Conservation (phyloP, 2,113 vertebrate genomes). For the Phyllostomus discolor region DNA sequence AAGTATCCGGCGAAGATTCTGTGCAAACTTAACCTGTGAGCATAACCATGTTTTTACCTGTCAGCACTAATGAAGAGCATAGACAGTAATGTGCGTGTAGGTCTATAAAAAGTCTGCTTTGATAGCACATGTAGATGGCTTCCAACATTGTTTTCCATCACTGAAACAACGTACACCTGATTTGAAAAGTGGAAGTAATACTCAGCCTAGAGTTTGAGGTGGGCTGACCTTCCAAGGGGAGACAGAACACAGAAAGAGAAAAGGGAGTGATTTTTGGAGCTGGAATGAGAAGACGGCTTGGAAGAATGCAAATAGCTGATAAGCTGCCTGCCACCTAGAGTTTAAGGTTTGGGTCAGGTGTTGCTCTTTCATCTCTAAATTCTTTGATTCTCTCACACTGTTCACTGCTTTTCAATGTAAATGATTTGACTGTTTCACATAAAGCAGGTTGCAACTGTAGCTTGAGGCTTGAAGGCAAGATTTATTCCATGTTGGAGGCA, state of each 20-base stretch:
- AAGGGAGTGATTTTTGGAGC: not conserved
- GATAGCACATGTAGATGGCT: not conserved
- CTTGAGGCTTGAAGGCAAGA: conserved; percentile 16
- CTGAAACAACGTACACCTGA: not conserved
- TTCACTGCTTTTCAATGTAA: not conserved
- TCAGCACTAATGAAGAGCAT: not conserved
- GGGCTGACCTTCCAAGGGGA: not conserved
- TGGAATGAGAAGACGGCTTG: not conserved
- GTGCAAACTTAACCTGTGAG: not conserved
- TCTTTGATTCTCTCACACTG: conserved; percentile 18
- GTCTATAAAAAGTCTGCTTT: not conserved
- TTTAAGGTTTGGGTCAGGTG: not conserved
- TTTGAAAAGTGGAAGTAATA: not conserved
- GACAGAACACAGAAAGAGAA: not conserved
- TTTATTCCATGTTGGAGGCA: conserved; percentile 1
- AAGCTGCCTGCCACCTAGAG: not conserved
- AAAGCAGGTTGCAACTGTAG: not conserved
- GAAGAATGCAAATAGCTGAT: not conserved
- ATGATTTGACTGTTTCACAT: conserved; percentile 45
- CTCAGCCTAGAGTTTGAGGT: not conserved
- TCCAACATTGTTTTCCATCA: not conserved
- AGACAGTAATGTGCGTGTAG: not conserved
- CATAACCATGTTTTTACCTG: not conserved
- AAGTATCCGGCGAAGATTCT: not conserved
- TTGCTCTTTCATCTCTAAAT: not conserved